Conservation (phyloP, 2,113 vertebrate genomes). For the Meles meles region DNA sequence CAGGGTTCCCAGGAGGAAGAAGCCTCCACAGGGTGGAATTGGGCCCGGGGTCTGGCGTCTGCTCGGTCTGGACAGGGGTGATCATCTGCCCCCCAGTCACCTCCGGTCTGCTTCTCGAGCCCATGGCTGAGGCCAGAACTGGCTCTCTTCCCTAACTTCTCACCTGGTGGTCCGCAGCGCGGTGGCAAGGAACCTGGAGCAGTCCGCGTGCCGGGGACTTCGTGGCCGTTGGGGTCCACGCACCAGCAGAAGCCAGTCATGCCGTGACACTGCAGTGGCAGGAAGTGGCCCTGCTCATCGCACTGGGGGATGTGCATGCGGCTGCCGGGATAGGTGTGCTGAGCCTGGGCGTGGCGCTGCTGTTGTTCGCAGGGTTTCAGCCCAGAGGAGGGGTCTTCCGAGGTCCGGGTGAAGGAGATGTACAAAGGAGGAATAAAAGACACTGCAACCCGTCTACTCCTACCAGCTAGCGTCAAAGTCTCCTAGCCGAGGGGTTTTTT, state of each 20-base stretch:
- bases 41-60: not conserved
- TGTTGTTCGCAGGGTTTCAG: conserved; percentile 84
- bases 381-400: conserved; percentile 1
- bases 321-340: conserved; percentile 23
- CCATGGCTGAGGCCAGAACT: not conserved
- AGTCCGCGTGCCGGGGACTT: conserved; percentile 85
- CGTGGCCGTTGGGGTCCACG: conserved; percentile 83
- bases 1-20: not conserved
- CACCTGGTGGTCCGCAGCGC: conserved; percentile 83
- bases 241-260: conserved; percentile 91
- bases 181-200: conserved; percentile 71
- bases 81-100: too few species aligned
- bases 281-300: conserved; percentile 84
- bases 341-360: conserved; percentile 51
- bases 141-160: not conserved
- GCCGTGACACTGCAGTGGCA: conserved; percentile 87
- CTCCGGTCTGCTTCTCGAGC: not conserved
- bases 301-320: conserved; percentile 85
- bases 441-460: not conserved
- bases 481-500: not conserved
- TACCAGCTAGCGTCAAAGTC: not conserved
- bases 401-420: not conserved
- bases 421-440: not conserved
- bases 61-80: not conserved
- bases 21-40: not conserved